Percentiles rank a stretch among this genome's conserved stretches.
Conservation (phyloP, 2,797 vertebrate species). For the Jordanella pulchra region DNA sequence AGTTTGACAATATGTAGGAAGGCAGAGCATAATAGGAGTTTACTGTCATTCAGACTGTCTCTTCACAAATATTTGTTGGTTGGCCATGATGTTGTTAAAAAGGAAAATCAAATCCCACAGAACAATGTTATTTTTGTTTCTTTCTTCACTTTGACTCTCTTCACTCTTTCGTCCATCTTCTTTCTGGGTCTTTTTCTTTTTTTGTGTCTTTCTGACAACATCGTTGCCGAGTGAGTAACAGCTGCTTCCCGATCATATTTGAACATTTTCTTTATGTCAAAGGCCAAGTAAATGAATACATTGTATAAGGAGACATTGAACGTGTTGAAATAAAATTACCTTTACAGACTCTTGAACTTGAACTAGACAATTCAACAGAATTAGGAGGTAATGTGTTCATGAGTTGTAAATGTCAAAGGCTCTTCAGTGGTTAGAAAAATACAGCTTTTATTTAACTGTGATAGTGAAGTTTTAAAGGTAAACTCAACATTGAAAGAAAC, state of each 20-base stretch:
- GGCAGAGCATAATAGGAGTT: slow-evolving; percentile 13
- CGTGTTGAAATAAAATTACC: neutral
- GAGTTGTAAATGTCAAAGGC: slow-evolving; percentile 14
- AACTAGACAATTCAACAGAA: neutral
- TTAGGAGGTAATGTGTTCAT: slow-evolving; percentile 26
- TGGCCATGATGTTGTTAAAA: slow-evolving; percentile 40
- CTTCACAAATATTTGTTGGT: slow-evolving; percentile 52
- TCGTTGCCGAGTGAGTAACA: slow-evolving; percentile 33
- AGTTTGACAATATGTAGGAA: slow-evolving; percentile 51
- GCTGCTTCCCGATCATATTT: slow-evolving; percentile 29
- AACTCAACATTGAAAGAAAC: slow-evolving; percentile 14
- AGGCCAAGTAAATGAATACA: slow-evolving; percentile 9
- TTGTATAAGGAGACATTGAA: neutral
- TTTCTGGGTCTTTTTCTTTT: slow-evolving; percentile 12
- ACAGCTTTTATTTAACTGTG: slow-evolving; percentile 26
- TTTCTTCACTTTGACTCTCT: slow-evolving; percentile 22
- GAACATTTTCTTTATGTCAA: slow-evolving; percentile 2
- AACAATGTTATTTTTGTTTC: slow-evolving; percentile 43
- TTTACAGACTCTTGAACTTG: neutral
- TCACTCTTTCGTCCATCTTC: slow-evolving; percentile 20
- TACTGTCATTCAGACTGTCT: slow-evolving; percentile 47
- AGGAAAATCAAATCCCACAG: slow-evolving; percentile 53
- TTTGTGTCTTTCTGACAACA: slow-evolving; percentile 11
- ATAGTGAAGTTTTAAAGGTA: slow-evolving; percentile 23
- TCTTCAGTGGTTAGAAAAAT: slow-evolving; percentile 20